Evolutionary conservation across 23 tunicate genomes (phyloP).

Genomic region (Trididemnum miniatum): DNA sequence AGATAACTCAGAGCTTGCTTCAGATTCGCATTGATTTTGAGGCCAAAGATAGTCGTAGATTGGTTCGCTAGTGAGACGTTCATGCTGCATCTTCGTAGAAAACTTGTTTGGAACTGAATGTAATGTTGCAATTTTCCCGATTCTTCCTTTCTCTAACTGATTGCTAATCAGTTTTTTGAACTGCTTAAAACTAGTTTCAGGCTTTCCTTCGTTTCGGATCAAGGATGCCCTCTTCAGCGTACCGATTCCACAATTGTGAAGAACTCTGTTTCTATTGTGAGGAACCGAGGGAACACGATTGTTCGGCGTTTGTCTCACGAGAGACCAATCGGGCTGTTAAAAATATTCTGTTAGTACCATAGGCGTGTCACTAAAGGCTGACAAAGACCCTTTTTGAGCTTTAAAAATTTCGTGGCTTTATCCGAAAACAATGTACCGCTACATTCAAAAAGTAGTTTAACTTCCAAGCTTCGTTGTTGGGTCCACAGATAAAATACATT

Average conservation of each 20-base stretch:
- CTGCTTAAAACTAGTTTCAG: slow-evolving; percentile 13
- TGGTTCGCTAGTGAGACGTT: neutral
- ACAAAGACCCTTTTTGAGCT: no score
- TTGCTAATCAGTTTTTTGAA: slow-evolving; percentile 17
- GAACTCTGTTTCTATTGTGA: neutral
- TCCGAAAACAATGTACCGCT: no score
- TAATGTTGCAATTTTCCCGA: neutral
- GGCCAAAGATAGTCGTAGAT: slow-evolving; percentile 19
- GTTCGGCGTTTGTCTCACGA: no score
- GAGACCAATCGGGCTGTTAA: no score
- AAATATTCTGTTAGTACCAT: no score
- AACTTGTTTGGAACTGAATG: neutral
- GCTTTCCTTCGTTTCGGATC: neutral
- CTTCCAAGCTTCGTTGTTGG: no score
- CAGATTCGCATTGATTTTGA: neutral
- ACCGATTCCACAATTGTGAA: neutral
- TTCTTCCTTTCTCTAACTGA: slow-evolving; percentile 14
- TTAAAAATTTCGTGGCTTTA: no score
- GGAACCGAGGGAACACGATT: no score
- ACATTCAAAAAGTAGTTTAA: no score
- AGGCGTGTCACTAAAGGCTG: no score
- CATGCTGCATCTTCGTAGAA: neutral
- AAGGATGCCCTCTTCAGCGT: neutral
- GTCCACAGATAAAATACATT: no score
- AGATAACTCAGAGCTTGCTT: neutral